These are phyloP conservation scores for Acestrorhynchus altus DNA, from an alignment of 2,797 vertebrate species.

Conservation along the genomic window DNA sequence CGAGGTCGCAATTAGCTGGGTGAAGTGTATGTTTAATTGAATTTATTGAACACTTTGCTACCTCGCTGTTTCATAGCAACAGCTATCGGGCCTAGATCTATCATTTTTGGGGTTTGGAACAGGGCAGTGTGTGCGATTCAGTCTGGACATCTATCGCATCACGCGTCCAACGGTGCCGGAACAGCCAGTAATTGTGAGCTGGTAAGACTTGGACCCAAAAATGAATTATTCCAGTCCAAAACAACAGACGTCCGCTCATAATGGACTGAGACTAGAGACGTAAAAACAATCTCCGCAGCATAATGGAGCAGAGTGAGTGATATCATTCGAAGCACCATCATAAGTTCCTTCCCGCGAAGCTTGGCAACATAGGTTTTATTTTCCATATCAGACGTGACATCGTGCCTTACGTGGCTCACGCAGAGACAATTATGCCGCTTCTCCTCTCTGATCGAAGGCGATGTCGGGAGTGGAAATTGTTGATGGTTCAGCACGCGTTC, in stretches of 20 bases:
- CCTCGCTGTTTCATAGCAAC: slow-evolving; percentile 25
- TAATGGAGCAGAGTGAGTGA: slow-evolving; percentile 17
- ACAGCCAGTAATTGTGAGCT: background rate
- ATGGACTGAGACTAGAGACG: background rate
- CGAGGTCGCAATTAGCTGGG: slow-evolving; percentile 18
- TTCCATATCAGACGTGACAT: slow-evolving; percentile 13
- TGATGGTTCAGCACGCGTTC: slow-evolving; percentile 64
- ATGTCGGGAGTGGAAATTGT: slow-evolving; percentile 32
- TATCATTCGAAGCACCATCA: background rate
- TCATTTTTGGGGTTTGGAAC: background rate
- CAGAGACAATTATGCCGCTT: background rate
- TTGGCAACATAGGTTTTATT: background rate
- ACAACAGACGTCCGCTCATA: slow-evolving; percentile 19
- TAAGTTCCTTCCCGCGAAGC: background rate
- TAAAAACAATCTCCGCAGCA: slow-evolving; percentile 19
- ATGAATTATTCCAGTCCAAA: slow-evolving; percentile 13
- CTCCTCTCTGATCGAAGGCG: slow-evolving; percentile 18
- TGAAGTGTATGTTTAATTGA: slow-evolving; percentile 28
- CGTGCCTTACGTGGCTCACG: background rate
- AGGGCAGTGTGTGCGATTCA: background rate
- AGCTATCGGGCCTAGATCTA: background rate
- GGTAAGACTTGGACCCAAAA: background rate
- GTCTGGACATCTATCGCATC: background rate
- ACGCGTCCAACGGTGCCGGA: background rate
- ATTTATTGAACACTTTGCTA: slow-evolving; percentile 13